Evolutionary conservation across 2,797 vertebrate species (phyloP).

Genomic region (Cynodonichthys magdalenae): DNA sequence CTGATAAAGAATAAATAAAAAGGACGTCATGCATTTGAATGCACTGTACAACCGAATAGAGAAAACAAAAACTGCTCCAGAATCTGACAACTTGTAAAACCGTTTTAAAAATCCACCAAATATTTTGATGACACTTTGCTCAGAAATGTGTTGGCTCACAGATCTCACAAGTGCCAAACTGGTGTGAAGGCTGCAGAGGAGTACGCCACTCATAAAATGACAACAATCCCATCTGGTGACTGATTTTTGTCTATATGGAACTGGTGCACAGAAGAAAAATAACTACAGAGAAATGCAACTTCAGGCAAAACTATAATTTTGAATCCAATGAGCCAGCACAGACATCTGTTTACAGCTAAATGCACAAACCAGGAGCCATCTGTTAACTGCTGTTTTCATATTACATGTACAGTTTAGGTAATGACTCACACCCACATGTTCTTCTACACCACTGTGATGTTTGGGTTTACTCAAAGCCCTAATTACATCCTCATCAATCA

Average conservation of each 20-base stretch:
- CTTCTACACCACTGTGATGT: no score
- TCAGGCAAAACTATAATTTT: not conserved
- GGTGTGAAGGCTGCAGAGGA: not conserved
- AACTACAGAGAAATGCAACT: no score
- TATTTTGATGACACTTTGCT: not conserved
- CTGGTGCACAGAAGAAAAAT: not conserved
- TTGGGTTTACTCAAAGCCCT: no score
- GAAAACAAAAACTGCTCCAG: slow-evolving; percentile 2
- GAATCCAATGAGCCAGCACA: not conserved
- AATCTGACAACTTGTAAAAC: not conserved
- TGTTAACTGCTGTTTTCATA: not conserved
- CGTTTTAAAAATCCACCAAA: not conserved
- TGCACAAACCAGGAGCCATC: no score
- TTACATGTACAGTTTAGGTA: not conserved
- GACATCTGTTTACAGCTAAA: not conserved
- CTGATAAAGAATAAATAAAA: slow-evolving; percentile 16
- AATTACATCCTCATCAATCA: no score
- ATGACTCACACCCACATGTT: no score
- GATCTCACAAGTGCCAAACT: not conserved
- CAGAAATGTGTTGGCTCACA: not conserved
- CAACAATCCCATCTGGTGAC: not conserved
- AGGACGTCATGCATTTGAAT: slow-evolving; percentile 19
- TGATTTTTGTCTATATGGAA: not conserved
- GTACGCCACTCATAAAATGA: not conserved
- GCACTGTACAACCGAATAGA: not conserved